These are phyloP conservation scores for Gymnoscopelus braueri DNA, from an alignment of 2,797 vertebrate genomes.

Conservation along the genomic window DNA sequence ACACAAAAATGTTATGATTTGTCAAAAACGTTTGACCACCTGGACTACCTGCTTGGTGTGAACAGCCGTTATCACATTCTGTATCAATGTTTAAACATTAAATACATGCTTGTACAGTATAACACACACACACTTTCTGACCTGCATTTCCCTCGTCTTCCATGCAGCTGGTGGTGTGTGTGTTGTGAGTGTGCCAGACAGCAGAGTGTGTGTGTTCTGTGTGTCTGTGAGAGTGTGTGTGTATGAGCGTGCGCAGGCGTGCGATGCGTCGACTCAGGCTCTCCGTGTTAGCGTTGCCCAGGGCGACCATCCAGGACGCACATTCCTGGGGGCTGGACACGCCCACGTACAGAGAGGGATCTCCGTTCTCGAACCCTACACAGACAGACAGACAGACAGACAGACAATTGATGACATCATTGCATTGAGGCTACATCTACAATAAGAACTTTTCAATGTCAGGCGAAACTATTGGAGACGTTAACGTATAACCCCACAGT, in stretches of 20 bases:
- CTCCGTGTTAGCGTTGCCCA: conserved; percentile 50
- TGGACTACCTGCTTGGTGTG: too few species aligned
- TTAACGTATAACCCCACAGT: too few species aligned
- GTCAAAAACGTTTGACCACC: too few species aligned
- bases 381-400: not conserved
- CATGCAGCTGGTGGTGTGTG: conserved; percentile 61
- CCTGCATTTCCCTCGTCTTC: conserved; percentile 5
- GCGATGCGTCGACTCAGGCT: conserved; percentile 54
- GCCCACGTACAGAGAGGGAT: conserved; percentile 59
- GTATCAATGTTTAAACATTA: too few species aligned
- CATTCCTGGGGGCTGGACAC: conserved; percentile 42
- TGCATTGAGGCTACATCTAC: too few species aligned
- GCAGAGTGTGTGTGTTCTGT: conserved; percentile 42
- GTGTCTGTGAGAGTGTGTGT: conserved; percentile 80
- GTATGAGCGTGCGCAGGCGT: conserved; percentile 46
- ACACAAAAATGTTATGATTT: too few species aligned
- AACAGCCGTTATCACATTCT: too few species aligned
- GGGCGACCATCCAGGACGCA: conserved; percentile 50
- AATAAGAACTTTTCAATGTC: too few species aligned
- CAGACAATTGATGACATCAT: too few species aligned
- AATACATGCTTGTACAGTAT: too few species aligned
- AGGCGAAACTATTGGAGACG: too few species aligned
- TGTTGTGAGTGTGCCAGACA: not conserved
- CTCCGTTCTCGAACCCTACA: conserved; percentile 70
- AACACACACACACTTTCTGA: not conserved